Percentiles rank a stretch among this genome's conserved stretches.
Conservation (phyloP, 2,113 vertebrate species). For the Gila orcuttii region DNA sequence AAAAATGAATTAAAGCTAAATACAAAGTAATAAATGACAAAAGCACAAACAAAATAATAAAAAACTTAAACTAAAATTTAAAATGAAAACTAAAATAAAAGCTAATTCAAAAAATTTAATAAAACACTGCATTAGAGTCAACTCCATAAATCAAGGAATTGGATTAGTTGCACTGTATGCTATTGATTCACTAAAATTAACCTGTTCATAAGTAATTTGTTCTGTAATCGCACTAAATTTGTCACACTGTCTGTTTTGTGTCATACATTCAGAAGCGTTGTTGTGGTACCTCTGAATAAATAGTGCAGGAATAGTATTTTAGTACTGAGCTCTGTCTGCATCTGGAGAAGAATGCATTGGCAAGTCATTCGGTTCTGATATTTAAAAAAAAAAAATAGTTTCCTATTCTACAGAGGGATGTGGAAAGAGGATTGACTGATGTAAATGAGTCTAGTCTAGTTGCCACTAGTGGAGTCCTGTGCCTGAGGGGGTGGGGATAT, state of each 20-base stretch:
- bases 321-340: background rate
- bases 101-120: too few relatives aligned
- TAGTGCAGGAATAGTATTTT: background rate
- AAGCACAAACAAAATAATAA: too few relatives aligned
- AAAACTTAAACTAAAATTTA: too few relatives aligned
- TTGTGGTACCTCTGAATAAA: background rate
- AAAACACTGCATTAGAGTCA: background rate
- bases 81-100: too few relatives aligned
- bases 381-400: background rate
- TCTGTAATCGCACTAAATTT: background rate
- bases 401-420: background rate
- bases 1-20: too few relatives aligned
- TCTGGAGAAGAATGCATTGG: background rate
- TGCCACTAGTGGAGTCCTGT: background rate
- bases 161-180: background rate
- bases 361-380: background rate
- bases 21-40: too few relatives aligned
- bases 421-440: background rate
- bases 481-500: slow-evolving; percentile 65
- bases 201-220: background rate
- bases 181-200: background rate
- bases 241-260: background rate
- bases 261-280: background rate
- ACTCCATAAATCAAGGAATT: background rate
- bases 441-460: background rate